phyloP scores from a whole-genome alignment of 2,797 vertebrate species.

The Cuniculus paca region DNA sequence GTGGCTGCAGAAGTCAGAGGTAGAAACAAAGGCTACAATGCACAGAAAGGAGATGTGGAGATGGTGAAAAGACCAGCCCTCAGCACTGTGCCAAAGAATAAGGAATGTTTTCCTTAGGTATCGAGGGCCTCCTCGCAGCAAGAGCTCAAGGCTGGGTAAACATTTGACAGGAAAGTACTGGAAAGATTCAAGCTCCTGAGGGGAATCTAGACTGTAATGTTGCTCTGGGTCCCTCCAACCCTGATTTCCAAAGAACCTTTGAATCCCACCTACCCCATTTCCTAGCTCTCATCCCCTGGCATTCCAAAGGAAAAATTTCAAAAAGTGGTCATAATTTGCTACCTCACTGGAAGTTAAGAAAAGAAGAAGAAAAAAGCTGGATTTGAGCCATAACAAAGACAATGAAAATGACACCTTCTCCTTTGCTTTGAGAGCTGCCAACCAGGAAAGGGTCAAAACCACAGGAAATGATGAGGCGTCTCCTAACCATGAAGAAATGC shows the following conservation, averaged over 20 bases:
- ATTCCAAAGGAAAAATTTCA: neutral
- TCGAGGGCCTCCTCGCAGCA: neutral
- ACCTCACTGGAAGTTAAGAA: neutral
- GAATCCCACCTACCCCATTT: neutral
- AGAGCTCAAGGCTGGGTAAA: neutral
- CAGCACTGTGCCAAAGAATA: neutral
- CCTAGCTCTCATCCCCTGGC: neutral
- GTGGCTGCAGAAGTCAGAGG: neutral
- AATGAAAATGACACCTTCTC: neutral
- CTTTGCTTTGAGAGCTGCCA: fast-evolving
- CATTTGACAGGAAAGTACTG: neutral
- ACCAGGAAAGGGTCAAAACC: neutral
- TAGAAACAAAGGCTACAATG: neutral
- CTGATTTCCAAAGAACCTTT: neutral
- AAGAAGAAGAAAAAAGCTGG: neutral
- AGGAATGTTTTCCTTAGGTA: neutral
- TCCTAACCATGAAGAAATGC: neutral
- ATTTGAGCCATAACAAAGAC: neutral
- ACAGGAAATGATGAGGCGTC: neutral
- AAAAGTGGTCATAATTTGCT: neutral
- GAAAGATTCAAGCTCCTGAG: neutral
- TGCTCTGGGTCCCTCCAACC: neutral
- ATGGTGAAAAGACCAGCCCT: neutral
- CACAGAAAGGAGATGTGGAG: neutral
- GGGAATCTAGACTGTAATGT: neutral